Evolutionary conservation across 1,140 invertebrate species (phyloP), one percentile per base, ranked within the genome.

Genomic region (Dufourea novaeangliae): DNA sequence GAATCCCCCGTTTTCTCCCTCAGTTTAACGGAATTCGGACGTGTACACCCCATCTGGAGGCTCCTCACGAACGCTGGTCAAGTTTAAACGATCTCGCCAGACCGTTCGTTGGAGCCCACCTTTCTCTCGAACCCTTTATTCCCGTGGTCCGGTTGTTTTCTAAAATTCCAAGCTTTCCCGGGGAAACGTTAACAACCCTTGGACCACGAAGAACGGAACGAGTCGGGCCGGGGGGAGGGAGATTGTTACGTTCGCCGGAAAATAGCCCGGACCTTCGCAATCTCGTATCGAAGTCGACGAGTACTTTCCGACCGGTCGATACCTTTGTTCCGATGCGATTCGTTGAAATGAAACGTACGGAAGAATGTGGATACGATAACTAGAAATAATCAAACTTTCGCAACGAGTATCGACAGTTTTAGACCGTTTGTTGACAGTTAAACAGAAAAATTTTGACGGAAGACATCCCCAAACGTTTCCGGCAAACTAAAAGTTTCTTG

Each of bases 101-200:
- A 50, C 46, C 46, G 46, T 50, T 50, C 46, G 8, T n/a, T n/a
- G 20, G 46, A 17, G 7, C 46, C 20, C 20, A n/a, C 20, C 46
- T 50, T 50, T 50, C 46, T 50, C 41, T 50, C 46, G 46, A n/a
- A 50, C n/a, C 46, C 20, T 50, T 50, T 50, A 50, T 50, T n/a
- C 46, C n/a, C 20, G 46, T 7, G 46, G 46, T 22, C 46, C 46
- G 46, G 20, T 50, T 50, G 46, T 50, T 50, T 50, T 50, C 46
- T 50, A n/a, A 50, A 50, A 50, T 50, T 50, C 46, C 46, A n/a
- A n/a, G 46, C 46, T 50, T 50, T n/a, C n/a, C 46, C 46, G 46
- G 46, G 20, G 46, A n/a, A 50, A 50, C 46, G 46, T 50, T 50
- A 50, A 50, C 46, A 50, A n/a, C 46, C 20, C 46, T n/a, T 17